Evolutionary conservation across 2,888 invertebrate species (phyloP), one percentile per base, ranked within the genome.

Genomic region (Escarpia spicata): DNA sequence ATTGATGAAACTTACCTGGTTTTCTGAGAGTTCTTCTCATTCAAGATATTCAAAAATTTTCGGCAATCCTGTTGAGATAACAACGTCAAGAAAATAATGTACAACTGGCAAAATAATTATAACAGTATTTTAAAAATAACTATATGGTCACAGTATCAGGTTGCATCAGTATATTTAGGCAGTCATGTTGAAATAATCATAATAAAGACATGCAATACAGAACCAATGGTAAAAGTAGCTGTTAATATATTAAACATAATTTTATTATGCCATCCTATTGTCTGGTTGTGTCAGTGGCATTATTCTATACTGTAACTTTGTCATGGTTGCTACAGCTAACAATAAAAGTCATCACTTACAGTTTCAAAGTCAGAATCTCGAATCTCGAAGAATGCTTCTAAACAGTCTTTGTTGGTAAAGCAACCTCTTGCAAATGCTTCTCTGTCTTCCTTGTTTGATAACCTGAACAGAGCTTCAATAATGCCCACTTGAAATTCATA

Each of bases 321-420:
- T 75, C 75, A 15, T 75, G 26, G 3, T 75, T 75, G 75, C n/a
- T 75, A 6, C 19, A 75, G 19, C 26, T n/a, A 75, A n/a, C 19
- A 75, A 75, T 26, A 75, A 26, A 75, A 26, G 75, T 75, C 75
- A 75, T 75, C 75, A 75, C 75, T 26, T 75, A 75, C 75, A 26
- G 75, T 75, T 75, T 75, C 75, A 26, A 75, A 75, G 75, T 75
- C 75, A 26, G 75, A 75, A 75, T 75, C 75, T 26, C 75, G 75
- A 75, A 75, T 75, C 75, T 75, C n/a, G 75, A 75, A 75, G 75
- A 75, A 75, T 75, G 75, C 75, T 75, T 75, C 75, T 75, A 75
- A n/a, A 75, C 75, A 26, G 75, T 75, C 75, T 75, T 75, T 75
- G 75, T 75, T 75, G 75, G 75, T 75, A 75, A 75, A 75, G n/a